These are phyloP conservation scores for Eulithis testata DNA, from an alignment of 2,888 invertebrate species.

Conservation along the genomic window DNA sequence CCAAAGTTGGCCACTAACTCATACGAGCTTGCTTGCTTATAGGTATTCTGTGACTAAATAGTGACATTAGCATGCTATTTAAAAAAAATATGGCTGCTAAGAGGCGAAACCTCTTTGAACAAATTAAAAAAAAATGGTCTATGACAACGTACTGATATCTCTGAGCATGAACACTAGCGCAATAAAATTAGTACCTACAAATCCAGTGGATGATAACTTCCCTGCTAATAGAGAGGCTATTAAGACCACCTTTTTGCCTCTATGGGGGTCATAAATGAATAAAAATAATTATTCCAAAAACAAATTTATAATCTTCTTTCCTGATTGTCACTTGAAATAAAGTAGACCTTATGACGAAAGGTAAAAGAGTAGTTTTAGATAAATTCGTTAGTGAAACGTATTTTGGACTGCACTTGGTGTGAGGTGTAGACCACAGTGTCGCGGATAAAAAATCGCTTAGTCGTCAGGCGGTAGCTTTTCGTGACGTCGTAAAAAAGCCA, in stretches of 20 bases:
- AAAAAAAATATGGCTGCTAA: too few species aligned
- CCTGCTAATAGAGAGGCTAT: slow-evolving; percentile 67
- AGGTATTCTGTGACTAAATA: too few species aligned
- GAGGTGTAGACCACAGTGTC: slow-evolving; percentile 45
- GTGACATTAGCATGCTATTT: too few species aligned
- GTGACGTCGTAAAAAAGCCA: neutral
- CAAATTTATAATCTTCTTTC: slow-evolving; percentile 47
- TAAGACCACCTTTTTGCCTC: slow-evolving; percentile 70
- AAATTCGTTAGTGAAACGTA: slow-evolving; percentile 25
- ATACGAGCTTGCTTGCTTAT: too few species aligned
- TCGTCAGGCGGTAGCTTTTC: slow-evolving; percentile 50
- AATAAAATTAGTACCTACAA: slow-evolving; percentile 74
- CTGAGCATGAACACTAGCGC: slow-evolving; percentile 37
- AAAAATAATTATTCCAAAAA: slow-evolving; percentile 71
- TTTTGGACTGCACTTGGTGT: slow-evolving; percentile 45
- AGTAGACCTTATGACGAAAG: slow-evolving; percentile 30
- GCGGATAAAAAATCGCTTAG: slow-evolving; percentile 37
- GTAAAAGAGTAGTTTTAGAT: slow-evolving; percentile 45
- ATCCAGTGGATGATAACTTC: slow-evolving; percentile 55
- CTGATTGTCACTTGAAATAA: slow-evolving; percentile 8
- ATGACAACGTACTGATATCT: neutral
- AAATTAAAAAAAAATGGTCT: too few species aligned
- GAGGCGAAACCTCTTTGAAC: too few species aligned
- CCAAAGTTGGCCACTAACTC: too few species aligned
- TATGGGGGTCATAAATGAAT: slow-evolving; percentile 75